phyloP scores from a whole-genome alignment of 2,888 invertebrate genomes.

The Encarsia formosa region DNA sequence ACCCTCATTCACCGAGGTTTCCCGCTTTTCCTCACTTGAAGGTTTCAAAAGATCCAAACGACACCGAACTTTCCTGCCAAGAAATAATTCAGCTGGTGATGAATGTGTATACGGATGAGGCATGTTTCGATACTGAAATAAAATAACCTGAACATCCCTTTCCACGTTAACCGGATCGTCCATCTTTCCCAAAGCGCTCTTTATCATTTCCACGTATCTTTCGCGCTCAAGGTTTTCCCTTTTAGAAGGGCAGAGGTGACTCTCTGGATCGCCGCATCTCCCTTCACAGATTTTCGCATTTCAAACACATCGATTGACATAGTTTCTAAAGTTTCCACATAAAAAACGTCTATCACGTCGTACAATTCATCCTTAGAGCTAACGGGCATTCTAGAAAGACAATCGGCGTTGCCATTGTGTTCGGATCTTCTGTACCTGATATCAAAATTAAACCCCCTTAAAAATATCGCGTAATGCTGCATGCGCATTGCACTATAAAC shows the following conservation, averaged over 20 bases:
- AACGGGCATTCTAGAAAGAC: slow-evolving; percentile 26
- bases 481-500: slow-evolving; percentile 28
- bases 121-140: slow-evolving; percentile 12
- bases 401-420: slow-evolving; percentile 29
- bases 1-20: not conserved
- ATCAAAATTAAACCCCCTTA: slow-evolving; percentile 28
- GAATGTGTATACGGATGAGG: slow-evolving; percentile 3
- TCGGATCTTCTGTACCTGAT: slow-evolving; percentile 20
- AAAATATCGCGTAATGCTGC: slow-evolving; percentile 32
- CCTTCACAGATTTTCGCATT: not conserved
- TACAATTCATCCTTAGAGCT: not conserved
- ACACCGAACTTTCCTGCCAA: slow-evolving; percentile 12
- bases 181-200: slow-evolving; percentile 4
- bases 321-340: slow-evolving; percentile 12
- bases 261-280: not conserved
- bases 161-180: not conserved
- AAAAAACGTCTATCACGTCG: slow-evolving; percentile 21
- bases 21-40: not conserved
- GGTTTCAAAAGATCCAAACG: slow-evolving; percentile 13
- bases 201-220: slow-evolving; percentile 11
- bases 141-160: slow-evolving; percentile 5
- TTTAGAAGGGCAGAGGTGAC: not conserved
- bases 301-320: slow-evolving; percentile 7
- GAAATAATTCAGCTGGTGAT: slow-evolving; percentile 17
- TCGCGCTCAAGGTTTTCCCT: not conserved